Evolutionary conservation across 2,888 invertebrate species (phyloP).

Genomic region (Microctonus aethiopoides): DNA sequence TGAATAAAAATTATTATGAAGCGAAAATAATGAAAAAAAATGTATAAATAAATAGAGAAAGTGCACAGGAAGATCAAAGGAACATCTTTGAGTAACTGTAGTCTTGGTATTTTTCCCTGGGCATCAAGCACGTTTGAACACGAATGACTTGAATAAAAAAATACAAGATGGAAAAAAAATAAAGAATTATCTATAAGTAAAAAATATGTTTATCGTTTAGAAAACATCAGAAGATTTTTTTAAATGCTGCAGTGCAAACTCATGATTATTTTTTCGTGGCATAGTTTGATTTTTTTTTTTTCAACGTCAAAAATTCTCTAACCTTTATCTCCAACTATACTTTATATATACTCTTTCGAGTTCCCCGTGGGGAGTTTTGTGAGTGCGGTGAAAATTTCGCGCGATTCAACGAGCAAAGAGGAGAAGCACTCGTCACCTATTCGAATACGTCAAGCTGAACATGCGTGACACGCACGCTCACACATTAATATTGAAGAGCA

Average conservation of each 20-base stretch:
- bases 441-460: background rate
- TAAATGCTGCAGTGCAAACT: slow-evolving; percentile 29
- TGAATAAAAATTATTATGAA: slow-evolving; percentile 27
- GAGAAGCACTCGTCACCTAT: slow-evolving; percentile 39
- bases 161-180: background rate
- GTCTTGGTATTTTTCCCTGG: background rate
- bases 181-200: background rate
- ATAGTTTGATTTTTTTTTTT: slow-evolving; percentile 23
- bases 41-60: slow-evolving; percentile 23
- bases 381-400: slow-evolving; percentile 39
- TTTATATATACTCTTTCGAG: no score
- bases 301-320: no score
- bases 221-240: slow-evolving; percentile 18
- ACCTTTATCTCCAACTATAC: no score
- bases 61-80: background rate
- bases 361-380: slow-evolving; percentile 33
- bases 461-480: background rate
- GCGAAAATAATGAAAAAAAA: slow-evolving; percentile 4
- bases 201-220: background rate
- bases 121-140: background rate
- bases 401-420: slow-evolving; percentile 49
- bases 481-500: background rate
- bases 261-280: slow-evolving; percentile 8
- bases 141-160: background rate
- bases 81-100: background rate